Conservation (phyloP, 2,797 vertebrate genomes). For the Malacoctenus gilli region DNA sequence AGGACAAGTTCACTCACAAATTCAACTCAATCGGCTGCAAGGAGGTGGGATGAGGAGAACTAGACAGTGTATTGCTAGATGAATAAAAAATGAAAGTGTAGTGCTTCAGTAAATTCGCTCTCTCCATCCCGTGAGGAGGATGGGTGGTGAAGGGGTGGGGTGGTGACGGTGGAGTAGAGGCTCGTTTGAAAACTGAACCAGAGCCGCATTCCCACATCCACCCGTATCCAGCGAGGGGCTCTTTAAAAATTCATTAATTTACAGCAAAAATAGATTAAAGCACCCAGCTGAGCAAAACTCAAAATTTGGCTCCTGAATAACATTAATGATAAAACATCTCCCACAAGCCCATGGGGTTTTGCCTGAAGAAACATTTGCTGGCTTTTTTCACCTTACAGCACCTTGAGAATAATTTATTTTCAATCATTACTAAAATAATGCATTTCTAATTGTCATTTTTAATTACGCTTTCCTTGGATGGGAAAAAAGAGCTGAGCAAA, state of each 20-base stretch:
- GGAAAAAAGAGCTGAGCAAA: conserved; percentile 44
- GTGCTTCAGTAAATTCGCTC: conserved; percentile 76
- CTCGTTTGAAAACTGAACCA: conserved; percentile 76
- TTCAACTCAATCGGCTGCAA: conserved; percentile 59
- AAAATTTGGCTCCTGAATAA: conserved; percentile 85
- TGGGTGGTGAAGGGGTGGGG: conserved; percentile 48
- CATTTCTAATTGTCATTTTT: conserved; percentile 76
- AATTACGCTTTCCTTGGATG: conserved; percentile 69
- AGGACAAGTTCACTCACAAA: conserved; percentile 57
- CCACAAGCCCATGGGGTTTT: conserved; percentile 63
- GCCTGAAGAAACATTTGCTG: conserved; percentile 69
- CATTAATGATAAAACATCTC: conserved; percentile 84
- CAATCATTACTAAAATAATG: conserved; percentile 72
- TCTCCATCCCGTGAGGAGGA: conserved; percentile 72
- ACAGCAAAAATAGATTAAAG: conserved; percentile 88
- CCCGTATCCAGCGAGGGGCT: conserved; percentile 77
- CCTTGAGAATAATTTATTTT: conserved; percentile 75
- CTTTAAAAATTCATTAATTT: conserved; percentile 90
- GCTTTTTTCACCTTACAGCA: conserved; percentile 75
- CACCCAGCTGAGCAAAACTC: conserved; percentile 84
- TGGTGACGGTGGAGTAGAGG: conserved; percentile 50
- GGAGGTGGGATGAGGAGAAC: conserved; percentile 56
- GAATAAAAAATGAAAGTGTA: conserved; percentile 83
- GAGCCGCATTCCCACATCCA: conserved; percentile 79
- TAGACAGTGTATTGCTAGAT: conserved; percentile 75